These are phyloP conservation scores for Cavia porcellus DNA, from an alignment of 2,113 vertebrate species.

Conservation along the genomic window DNA sequence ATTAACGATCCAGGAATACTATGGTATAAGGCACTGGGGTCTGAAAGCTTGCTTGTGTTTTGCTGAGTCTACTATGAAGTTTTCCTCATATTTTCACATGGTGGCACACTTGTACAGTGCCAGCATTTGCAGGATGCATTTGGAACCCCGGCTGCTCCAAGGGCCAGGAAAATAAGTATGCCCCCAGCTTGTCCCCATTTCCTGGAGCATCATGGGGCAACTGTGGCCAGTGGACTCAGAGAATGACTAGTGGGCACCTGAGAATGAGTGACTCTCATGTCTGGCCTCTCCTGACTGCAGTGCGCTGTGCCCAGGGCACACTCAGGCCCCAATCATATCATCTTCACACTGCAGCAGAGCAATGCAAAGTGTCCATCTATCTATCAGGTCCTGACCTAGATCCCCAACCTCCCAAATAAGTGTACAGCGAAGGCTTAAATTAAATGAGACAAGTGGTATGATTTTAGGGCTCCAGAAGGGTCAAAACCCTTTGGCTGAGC, in stretches of 20 bases:
- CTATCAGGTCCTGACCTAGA: no score
- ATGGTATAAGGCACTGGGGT: background rate
- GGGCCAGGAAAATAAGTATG: no score
- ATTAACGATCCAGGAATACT: background rate
- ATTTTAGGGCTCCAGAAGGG: no score
- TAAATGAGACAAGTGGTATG: no score
- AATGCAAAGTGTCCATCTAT: background rate
- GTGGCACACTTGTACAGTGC: background rate
- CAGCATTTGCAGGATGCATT: background rate
- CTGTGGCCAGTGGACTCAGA: background rate
- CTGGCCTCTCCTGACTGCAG: background rate
- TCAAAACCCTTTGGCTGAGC: no score
- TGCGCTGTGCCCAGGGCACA: background rate
- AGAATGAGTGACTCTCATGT: background rate
- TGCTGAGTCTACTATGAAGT: background rate
- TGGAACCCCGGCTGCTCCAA: no score
- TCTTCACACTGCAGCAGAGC: background rate
- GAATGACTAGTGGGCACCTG: background rate
- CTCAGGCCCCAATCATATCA: fast-evolving
- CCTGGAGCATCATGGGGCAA: background rate
- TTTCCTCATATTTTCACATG: background rate
- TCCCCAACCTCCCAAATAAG: no score
- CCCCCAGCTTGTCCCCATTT: background rate
- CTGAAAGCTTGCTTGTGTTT: background rate
- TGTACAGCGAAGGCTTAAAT: no score